Evolutionary conservation across 2,113 vertebrate species (phyloP), one percentile per base, ranked within the genome.

Genomic region (Cyphotilapia sp.): DNA sequence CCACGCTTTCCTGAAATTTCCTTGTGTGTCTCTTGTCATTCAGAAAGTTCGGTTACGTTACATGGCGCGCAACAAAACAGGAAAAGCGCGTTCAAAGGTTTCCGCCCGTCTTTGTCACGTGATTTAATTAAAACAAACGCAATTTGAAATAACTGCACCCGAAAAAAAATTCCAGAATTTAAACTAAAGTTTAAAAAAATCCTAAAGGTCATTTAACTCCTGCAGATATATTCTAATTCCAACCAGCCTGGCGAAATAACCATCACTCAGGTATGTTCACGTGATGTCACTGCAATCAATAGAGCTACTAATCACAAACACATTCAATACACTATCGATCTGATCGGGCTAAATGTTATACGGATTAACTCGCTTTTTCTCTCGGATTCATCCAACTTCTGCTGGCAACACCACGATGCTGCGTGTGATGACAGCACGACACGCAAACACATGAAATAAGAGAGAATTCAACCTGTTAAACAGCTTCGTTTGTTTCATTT

Each of bases 241-340:
- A 91, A 92, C 87, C 82, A 74, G 81, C 61, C 87, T 89, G 42
- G 84, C n/a, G 69, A 83, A 92, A 91, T 85, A 87, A 81, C 49
- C 90, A 93, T 93, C 89, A 92, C n/a, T 92, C 92, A 87, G 91
- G 89, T 93, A 90, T 82, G 86, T 85, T 94, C 93, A 92, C 87
- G 22, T 94, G 93, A 94, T 90, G 93, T 92, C 87, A 90, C 89
- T 31, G 83, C 85, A 66, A 94, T 95, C 95, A 94, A 90, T 96
- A 86, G 10, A 69, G 90, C 89, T 91, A 93, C 94, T 94, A 95
- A 96, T 94, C 92, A 91, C 92, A 88, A 94, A 93, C 93, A 91
- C 89, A 63, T 92, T 93, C 93, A 92, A 94, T 94, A 85, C 3
- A 3, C 4, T 29, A 94, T 94, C 81, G 95, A 95, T 95, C 90